Percentiles rank a stretch among this genome's conserved stretches.
These are phyloP conservation scores for Pogona vitticeps DNA, from an alignment of 2,113 vertebrate genomes.

Conservation along the genomic window DNA sequence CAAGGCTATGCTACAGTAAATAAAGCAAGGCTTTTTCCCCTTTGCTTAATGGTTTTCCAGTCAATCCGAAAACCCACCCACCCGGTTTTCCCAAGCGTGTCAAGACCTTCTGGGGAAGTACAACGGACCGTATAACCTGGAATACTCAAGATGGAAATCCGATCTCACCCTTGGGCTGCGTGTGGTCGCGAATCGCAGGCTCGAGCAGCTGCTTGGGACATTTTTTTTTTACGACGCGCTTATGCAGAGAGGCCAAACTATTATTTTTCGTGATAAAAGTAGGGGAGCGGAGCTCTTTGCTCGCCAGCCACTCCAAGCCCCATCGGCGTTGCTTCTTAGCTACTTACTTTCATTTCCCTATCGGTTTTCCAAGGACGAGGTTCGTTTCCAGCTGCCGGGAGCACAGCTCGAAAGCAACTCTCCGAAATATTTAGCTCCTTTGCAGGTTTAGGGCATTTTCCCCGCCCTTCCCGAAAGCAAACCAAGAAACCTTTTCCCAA, in stretches of 20 bases:
- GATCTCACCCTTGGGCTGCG: slow-evolving; percentile 63
- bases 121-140: slow-evolving; percentile 39
- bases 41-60: neutral
- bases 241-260: slow-evolving; percentile 63
- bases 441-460: neutral
- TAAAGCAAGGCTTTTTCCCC: neutral
- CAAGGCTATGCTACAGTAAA: neutral
- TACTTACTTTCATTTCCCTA: slow-evolving; percentile 30
- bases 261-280: slow-evolving; percentile 70
- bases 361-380: slow-evolving; percentile 15
- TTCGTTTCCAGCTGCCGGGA: neutral
- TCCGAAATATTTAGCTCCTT: neutral
- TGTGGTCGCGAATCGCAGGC: slow-evolving; percentile 69
- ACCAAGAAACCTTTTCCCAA: neutral
- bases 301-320: neutral
- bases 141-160: slow-evolving; percentile 61
- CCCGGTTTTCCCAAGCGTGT: neutral
- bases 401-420: neutral
- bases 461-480: neutral
- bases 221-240: slow-evolving; percentile 55
- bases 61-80: neutral
- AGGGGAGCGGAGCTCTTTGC: slow-evolving; percentile 9
- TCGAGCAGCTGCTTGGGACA: slow-evolving; percentile 68
- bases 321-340: neutral
- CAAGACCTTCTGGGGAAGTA: slow-evolving; percentile 42